Base-by-base conservation (phyloP, 2,888 invertebrate species). In the Helobdella robusta region DNA sequence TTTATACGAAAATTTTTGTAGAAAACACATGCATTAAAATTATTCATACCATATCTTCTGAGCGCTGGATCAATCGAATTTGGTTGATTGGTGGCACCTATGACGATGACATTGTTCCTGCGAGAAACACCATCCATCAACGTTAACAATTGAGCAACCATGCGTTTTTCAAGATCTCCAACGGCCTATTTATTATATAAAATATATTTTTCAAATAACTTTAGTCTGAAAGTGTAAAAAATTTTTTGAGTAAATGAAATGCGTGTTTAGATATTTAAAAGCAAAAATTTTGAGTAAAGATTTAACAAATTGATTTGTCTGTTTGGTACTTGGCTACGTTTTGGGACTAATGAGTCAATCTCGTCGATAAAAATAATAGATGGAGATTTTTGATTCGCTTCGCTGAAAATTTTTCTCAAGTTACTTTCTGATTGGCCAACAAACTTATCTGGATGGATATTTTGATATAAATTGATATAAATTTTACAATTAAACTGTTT, bases 111-210 rank as follows among this genome's bases (percentile, higher is more conserved):
- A 32, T 62, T 62, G 15, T 62, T 34, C 23, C 48, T 25, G 20
- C 50, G 48, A 4, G 44, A 25, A n/a, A 62, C n/a, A 25, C 62
- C 62, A 32, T 62, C 62, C 62, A 62, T 62, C 44, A 62, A 32
- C n/a, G 62, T 62, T 35, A 62, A 34, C 20, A 62, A 48, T 50
- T 62, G 62, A n/a, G 62, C 62, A 32, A 62, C 62, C 20, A 62
- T 62, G 32, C 62, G n/a, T n/a, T 62, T 62, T 35, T 62, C 62
- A 32, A 62, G 15, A 23, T 62, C 62, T n/a, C 62, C 62, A 50
- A 30, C 48, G 30, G 50, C 34, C 62, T 62, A 25, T n/a, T n/a
- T n/a, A n/a, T n/a, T n/a, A n/a, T n/a, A n/a, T n/a, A n/a, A n/a
- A n/a, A n/a, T n/a, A n/a, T n/a, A n/a, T n/a, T n/a, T n/a, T n/a